Evolutionary conservation across 2,888 invertebrate genomes (phyloP).

Genomic region (Dryocosmus kuriphilus): DNA sequence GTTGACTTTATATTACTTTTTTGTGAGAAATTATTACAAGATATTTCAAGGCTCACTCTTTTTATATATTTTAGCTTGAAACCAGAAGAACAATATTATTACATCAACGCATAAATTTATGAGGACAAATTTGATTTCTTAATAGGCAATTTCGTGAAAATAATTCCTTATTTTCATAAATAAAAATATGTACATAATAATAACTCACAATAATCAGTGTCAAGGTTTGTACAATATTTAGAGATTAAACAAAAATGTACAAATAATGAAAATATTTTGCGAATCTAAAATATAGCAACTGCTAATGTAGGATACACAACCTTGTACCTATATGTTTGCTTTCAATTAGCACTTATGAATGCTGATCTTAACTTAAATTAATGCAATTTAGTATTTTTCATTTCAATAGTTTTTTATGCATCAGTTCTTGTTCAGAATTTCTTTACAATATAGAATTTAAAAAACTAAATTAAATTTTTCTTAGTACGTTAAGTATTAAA

Average conservation of each 20-base stretch:
- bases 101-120: not conserved
- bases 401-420: not conserved
- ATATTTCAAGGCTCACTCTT: not conserved
- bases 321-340: not conserved
- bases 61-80: not conserved
- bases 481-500: not conserved
- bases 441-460: not conserved
- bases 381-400: not conserved
- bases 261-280: conserved; percentile 7
- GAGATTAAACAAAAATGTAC: not conserved
- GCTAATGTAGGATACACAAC: not conserved
- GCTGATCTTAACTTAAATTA: not conserved
- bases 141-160: not conserved
- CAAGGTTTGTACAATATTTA: not conserved
- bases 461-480: not conserved
- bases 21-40: conserved; percentile 2
- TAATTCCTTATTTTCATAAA: not conserved
- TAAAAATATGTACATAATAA: not conserved
- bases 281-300: conserved; percentile 14
- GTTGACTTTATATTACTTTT: not conserved
- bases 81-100: conserved; percentile 1
- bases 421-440: not conserved
- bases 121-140: too few species aligned
- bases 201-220: not conserved
- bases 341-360: not conserved